phyloP scores from a whole-genome alignment of 2,113 vertebrate genomes.

The Pheucticus melanocephalus region DNA sequence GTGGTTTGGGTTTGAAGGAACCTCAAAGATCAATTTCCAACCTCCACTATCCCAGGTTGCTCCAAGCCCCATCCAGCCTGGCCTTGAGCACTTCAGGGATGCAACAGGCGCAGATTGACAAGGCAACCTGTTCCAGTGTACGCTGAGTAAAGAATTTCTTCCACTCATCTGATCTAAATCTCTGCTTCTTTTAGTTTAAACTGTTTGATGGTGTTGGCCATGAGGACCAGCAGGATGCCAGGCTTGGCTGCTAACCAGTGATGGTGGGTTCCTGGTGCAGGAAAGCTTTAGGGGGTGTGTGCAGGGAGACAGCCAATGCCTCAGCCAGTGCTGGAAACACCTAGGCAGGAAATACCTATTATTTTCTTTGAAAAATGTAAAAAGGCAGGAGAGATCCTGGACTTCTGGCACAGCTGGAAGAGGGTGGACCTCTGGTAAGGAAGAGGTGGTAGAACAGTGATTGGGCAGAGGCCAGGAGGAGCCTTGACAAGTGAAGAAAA shows the following conservation, averaged over 20 bases:
- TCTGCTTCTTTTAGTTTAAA: neutral
- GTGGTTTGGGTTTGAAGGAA: neutral
- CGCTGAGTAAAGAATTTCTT: neutral
- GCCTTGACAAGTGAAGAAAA: neutral
- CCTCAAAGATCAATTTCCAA: neutral
- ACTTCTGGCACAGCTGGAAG: neutral
- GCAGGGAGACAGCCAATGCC: neutral
- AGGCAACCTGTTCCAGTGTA: neutral
- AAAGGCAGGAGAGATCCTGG: neutral
- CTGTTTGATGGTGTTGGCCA: neutral
- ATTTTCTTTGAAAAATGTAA: neutral
- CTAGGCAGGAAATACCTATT: neutral
- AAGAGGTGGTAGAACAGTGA: neutral
- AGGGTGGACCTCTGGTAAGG: neutral
- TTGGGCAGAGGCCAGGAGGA: neutral
- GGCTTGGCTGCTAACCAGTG: neutral
- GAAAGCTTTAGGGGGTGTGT: neutral
- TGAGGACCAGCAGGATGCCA: neutral
- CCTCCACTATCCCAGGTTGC: neutral
- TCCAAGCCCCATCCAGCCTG: neutral
- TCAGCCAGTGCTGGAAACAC: neutral
- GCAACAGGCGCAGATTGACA: neutral
- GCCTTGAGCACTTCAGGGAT: neutral
- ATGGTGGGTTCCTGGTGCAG: neutral
- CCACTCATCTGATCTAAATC: neutral